These are phyloP conservation scores for Phyto melanocephala DNA, from an alignment of 2,888 invertebrate species.

Conservation along the genomic window DNA sequence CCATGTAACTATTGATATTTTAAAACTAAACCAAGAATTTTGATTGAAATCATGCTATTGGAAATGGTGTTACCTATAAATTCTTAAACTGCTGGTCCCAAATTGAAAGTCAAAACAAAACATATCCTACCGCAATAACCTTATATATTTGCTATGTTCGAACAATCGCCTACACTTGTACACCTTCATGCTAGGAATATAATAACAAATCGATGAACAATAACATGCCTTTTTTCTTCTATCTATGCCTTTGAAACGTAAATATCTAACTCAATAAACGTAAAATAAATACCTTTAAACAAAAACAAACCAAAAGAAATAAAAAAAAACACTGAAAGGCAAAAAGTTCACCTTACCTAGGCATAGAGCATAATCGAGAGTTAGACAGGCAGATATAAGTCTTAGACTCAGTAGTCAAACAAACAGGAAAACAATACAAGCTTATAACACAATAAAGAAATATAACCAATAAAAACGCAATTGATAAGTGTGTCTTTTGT, in stretches of 20 bases:
- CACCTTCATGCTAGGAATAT: background rate
- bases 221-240: background rate
- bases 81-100: background rate
- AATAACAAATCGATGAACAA: slow-evolving; percentile 41
- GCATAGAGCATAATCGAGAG: background rate
- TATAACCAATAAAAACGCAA: slow-evolving; percentile 61
- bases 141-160: slow-evolving; percentile 13
- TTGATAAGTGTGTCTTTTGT: slow-evolving; percentile 56
- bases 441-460: background rate
- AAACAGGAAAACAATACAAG: background rate
- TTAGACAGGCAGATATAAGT: background rate
- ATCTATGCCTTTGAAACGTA: background rate
- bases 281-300: slow-evolving; percentile 43
- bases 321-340: background rate
- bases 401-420: background rate
- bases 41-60: no score
- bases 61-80: background rate
- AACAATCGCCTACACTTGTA: background rate
- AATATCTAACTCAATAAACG: slow-evolving; percentile 47
- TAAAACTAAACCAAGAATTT: no score
- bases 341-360: background rate
- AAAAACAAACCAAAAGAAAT: background rate
- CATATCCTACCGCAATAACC: slow-evolving; percentile 6
- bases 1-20: no score
- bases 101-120: background rate